Evolutionary conservation across 92 coral and sea anemone species (phyloP), one percentile per base, ranked within the genome.

Genomic region (Parazoanthus darwini): DNA sequence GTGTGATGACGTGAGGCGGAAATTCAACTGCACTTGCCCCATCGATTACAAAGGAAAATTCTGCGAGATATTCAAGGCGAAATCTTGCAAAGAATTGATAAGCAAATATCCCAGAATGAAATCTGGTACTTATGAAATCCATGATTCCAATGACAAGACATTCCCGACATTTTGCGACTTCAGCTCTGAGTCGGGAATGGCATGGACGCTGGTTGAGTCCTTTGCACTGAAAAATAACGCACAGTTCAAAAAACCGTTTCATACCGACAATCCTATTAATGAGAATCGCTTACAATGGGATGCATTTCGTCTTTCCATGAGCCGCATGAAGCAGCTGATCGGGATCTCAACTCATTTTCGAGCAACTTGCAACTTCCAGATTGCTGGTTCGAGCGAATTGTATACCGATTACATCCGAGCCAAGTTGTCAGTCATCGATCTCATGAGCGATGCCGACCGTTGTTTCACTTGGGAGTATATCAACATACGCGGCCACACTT

Each of bases 231-330:
- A 50, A 50, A 79, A 79, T 38, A 50, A 29, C 11, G 0, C 2
- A 9, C 82, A 79, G 67, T 79, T 77, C 58, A 42, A 7, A 1
- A 77, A 77, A 5, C 81, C 81, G 56, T 48, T 79, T 79, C 26
- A 51, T 25, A 13, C 33, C 2, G 67, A 79, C 26, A 23, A 50
- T 29, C 82, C 82, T 23, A 22, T 50, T 65, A 79, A 26, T 51
- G 82, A 82, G 33, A 63, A 65, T n/a, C 9, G 16, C 74, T 82
- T 82, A 43, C 50, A 37, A 37, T 82, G 86, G 86, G 74, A 82
- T 65, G 74, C 86, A 14, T 82, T 82, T 26, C 86, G 86, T 36
- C 75, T 82, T 63, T 82, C 86, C 0, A 9, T 82, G 75, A 67
- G 51, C 20, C 86, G 46, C n/a, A 82, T 82, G 76, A 82, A 38